Conservation (phyloP, 2,113 vertebrate species). For the Rhinopithecus roxellana region DNA sequence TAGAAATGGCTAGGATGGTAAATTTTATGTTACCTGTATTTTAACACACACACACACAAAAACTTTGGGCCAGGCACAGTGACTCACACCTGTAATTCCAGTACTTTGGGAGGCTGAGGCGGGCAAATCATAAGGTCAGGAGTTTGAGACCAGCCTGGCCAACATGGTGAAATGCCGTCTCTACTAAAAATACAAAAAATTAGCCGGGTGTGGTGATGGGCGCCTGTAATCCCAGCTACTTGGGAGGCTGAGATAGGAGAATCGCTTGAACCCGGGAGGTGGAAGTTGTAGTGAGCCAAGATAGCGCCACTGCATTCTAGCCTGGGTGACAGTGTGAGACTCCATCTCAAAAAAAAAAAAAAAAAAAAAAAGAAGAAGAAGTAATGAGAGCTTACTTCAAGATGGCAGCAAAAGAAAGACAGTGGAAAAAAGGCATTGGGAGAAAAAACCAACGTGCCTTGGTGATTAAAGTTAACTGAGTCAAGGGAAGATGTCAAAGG, state of each 20-base stretch:
- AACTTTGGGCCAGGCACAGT: no score
- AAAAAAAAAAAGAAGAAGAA: neutral
- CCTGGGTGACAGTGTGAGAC: neutral
- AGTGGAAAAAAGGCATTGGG: neutral
- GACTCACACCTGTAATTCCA: no score
- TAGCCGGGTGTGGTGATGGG: rapidly evolving
- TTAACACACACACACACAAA: no score
- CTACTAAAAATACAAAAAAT: no score
- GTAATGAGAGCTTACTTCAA: neutral
- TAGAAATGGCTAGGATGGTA: no score
- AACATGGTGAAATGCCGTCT: no score
- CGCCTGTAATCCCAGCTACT: neutral
- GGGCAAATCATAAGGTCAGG: no score
- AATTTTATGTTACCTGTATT: no score
- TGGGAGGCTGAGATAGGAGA: neutral
- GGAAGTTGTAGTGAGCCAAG: neutral
- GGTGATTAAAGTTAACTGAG: neutral
- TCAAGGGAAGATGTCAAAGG: neutral
- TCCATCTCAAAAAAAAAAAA: neutral
- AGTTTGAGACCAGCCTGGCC: no score
- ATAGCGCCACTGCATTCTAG: no score
- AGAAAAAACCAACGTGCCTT: neutral
- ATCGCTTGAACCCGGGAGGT: neutral
- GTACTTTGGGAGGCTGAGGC: no score
- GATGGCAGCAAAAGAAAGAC: neutral